Base-by-base conservation (phyloP, 2,888 invertebrate genomes). In the Athalia cordata region DNA sequence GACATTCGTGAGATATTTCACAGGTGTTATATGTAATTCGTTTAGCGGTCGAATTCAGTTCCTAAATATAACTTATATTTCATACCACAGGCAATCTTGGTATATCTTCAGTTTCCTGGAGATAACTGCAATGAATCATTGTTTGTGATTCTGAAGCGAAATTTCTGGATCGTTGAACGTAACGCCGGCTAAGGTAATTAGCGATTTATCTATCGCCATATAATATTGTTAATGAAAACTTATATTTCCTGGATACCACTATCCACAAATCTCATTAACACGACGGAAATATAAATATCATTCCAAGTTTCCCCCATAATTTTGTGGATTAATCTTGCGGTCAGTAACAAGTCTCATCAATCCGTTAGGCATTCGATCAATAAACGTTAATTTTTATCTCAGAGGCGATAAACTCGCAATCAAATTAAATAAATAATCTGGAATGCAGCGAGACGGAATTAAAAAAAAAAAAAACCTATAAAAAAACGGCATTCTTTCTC, bases 21-120 rank as follows among this genome's bases (percentile, higher is more conserved):
- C 68, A 52, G 50, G 3, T 68, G 29, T 29, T 29, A 29, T 29
- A 29, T 29, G 68, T 68, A 68, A 68, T 68, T 68, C 68, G 68
- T 68, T 68, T 43, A 11, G 52, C 55, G 45, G 43, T 43, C 6
- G 55, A 6, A 29, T 29, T 29, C 29, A 29, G 29, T 29, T 29
- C 29, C 0, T 29, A 29, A 1, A 29, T 29, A 29, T 29, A 29
- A 29, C 29, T 29, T 2, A 68, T 68, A 55, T 68, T 68, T 68
- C 68, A 52, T 68, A 50, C 7, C 3, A 29, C 29, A 29, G 29
- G 55, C 11, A 55, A 50, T 67, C 50, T 67, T 50, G 49, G 7
- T 67, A 15, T 8, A 15, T 8, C 15, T 50, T 29, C 29, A 29
- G 47, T 49, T 67, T 50, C 67, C 4, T 13, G 15, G 50, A 67